These are phyloP conservation scores for Nasalis larvatus DNA, from an alignment of 2,113 vertebrate species.

Conservation along the genomic window DNA sequence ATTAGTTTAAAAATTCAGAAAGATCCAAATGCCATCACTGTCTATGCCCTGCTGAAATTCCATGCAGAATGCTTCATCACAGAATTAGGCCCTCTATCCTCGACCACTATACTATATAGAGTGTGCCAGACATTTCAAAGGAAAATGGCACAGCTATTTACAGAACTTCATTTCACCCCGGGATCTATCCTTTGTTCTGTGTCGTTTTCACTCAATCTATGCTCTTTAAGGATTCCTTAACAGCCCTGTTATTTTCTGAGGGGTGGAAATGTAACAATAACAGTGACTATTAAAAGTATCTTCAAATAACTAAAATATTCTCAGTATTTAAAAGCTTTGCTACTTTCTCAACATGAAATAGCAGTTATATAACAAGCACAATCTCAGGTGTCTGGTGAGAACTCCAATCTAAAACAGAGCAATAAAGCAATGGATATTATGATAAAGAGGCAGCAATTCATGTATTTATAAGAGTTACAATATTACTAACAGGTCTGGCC, in stretches of 20 bases:
- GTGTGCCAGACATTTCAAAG: conserved; percentile 37
- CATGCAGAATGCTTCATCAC: background rate
- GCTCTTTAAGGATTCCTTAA: conserved; percentile 46
- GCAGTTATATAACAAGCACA: background rate
- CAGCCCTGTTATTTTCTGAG: background rate
- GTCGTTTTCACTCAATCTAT: conserved; percentile 35
- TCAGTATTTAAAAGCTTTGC: conserved; percentile 18
- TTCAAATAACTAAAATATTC: background rate
- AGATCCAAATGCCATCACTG: background rate
- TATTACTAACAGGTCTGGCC: background rate
- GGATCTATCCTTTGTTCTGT: conserved; percentile 55
- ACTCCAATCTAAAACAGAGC: background rate
- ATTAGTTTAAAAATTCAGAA: background rate
- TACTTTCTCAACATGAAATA: conserved; percentile 14
- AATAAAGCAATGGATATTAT: background rate
- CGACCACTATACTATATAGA: background rate
- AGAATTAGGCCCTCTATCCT: background rate
- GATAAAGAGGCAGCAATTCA: background rate
- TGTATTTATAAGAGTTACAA: background rate
- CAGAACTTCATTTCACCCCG: conserved; percentile 34
- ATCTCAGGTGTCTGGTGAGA: background rate
- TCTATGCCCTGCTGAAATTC: background rate
- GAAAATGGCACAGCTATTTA: conserved; percentile 59
- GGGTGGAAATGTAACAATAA: background rate
- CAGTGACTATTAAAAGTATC: background rate